phyloP scores from a whole-genome alignment of 1,140 invertebrate genomes.

The Calliopsis andreniformis region DNA sequence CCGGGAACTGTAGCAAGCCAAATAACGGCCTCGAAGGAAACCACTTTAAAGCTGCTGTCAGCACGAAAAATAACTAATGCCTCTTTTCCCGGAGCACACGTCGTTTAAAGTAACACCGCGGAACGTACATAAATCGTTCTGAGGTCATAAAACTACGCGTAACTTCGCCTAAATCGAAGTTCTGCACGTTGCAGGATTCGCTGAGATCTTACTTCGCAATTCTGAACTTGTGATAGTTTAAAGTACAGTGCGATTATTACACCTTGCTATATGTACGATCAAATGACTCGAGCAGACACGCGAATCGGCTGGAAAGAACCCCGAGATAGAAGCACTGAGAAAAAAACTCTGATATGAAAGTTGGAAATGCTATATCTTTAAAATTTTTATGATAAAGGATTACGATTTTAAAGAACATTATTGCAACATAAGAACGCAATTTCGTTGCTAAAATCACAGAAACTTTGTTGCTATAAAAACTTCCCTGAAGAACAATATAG shows the following conservation, averaged over 20 bases:
- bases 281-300: no score
- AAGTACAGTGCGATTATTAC: neutral
- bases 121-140: conserved; percentile 50
- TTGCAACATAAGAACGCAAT: no score
- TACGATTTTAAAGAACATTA: no score
- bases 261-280: no score
- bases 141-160: conserved; percentile 1
- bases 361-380: no score
- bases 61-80: conserved; percentile 66
- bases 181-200: neutral
- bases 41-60: conserved; percentile 64
- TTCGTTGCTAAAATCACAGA: no score
- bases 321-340: no score
- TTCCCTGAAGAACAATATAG: no score
- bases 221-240: neutral
- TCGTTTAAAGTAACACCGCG: conserved; percentile 63
- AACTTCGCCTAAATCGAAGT: neutral
- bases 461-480: no score
- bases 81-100: conserved; percentile 47
- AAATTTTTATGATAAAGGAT: no score
- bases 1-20: conserved; percentile 43
- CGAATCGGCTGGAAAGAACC: no score
- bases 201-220: neutral
- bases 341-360: no score
- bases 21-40: conserved; percentile 61